phyloP scores from a whole-genome alignment of 2,797 vertebrate species.

The Chiloscyllium punctatum region DNA sequence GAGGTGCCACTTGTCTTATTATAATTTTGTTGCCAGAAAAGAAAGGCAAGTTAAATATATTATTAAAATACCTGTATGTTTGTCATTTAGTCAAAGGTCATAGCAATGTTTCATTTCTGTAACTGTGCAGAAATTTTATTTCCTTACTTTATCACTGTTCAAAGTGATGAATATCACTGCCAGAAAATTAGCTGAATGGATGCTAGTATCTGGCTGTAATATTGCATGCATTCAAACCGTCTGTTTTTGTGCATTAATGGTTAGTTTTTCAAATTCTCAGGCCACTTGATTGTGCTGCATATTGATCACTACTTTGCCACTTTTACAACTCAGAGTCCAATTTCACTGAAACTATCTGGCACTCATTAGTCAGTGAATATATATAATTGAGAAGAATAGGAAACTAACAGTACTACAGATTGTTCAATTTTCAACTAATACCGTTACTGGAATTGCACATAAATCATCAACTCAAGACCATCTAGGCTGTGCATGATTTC shows the following conservation, averaged over 20 bases:
- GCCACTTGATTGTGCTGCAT: neutral
- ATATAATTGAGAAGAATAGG: neutral
- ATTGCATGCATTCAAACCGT: neutral
- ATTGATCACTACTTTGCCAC: neutral
- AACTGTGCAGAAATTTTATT: neutral
- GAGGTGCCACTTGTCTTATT: conserved; percentile 62
- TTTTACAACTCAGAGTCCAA: neutral
- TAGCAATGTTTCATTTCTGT: neutral
- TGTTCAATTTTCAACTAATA: neutral
- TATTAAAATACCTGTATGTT: neutral
- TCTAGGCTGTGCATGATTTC: neutral
- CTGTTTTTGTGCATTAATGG: neutral
- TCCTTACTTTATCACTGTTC: neutral
- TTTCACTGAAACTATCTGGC: neutral
- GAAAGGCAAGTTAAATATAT: conserved; percentile 53
- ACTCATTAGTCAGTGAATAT: neutral
- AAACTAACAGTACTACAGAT: neutral
- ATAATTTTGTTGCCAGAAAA: conserved; percentile 65
- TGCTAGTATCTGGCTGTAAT: neutral
- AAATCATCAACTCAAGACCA: neutral
- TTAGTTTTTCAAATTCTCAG: neutral
- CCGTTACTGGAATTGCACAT: neutral
- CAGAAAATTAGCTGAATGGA: neutral
- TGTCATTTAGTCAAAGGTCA: neutral
- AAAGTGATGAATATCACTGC: neutral